Evolutionary conservation across 2,888 invertebrate genomes (phyloP), one percentile per base, ranked within the genome.

Genomic region (Encarsia formosa): DNA sequence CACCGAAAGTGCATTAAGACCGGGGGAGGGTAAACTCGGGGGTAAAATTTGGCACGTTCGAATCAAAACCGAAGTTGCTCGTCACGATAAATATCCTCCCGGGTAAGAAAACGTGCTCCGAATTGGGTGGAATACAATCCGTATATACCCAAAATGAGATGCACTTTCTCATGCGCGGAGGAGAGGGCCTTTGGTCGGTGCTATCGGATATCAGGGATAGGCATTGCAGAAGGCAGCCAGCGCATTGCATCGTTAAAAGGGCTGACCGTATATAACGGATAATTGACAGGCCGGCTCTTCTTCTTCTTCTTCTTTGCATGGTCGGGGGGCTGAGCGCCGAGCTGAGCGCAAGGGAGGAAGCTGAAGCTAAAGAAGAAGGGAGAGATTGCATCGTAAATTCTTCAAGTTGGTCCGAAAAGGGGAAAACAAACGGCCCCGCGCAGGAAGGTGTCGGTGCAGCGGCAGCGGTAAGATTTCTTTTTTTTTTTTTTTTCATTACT

Each of bases 281-380:
- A 73, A 73, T 73, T 73, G 73, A 73, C 73, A 73, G 73, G 67
- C 71, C 49, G 40, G 45, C 44, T 46, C 40, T 47, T 43, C 40
- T 69, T 71, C 70, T 69, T n/a, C n/a, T n/a, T n/a, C n/a, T n/a
- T n/a, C 70, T 72, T 73, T 72, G 72, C 71, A 71, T 71, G 72
- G 71, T 71, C 73, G 70, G 71, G 70, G 69, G 47, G 47, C 48
- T 46, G 38, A 16, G 19, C 20, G 31, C 19, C 45, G 31, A 31
- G 1, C 40, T 43, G 26, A 31, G 18, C 15, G 39, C 9, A 24
- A 6, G 37, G 15, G 45, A 23, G 20, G 4, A n/a, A 40, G 18
- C 9, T 40, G 15, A 15, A 3, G 40, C 4, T n/a, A 41, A 18
- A 29, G 31, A 42, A 16, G 15, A 22, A 19, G 32, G 18, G 4